A percentile compares a stretch with the other conserved stretches of the same genome.
These are phyloP conservation scores for Rhinichthys klamathensis DNA, from an alignment of 2,113 vertebrate genomes.

Conservation along the genomic window DNA sequence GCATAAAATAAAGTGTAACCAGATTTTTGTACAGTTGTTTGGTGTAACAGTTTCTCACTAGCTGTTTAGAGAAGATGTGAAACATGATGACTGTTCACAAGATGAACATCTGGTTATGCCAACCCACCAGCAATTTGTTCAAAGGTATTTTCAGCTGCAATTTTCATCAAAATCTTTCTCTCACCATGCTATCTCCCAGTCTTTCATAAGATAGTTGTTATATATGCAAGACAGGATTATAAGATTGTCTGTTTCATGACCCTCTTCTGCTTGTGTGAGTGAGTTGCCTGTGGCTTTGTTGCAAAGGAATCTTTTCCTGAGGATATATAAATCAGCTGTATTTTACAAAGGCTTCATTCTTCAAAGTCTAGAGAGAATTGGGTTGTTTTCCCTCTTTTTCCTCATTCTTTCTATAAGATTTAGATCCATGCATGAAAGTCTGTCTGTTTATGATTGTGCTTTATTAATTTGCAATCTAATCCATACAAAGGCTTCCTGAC, in stretches of 20 bases:
- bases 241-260: conserved; percentile 26
- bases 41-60: conserved; percentile 7
- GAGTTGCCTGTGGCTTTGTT: conserved; percentile 42
- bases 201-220: conserved; percentile 18
- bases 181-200: conserved; percentile 33
- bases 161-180: conserved; percentile 47
- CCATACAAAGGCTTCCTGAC: not conserved
- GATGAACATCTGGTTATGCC: conserved; percentile 56
- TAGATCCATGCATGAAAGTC: conserved; percentile 8
- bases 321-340: conserved; percentile 50
- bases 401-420: conserved; percentile 1
- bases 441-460: not conserved
- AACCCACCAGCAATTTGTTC: conserved; percentile 46
- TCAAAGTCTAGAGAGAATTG: conserved; percentile 28
- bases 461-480: conserved; percentile 5
- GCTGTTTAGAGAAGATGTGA: conserved; percentile 41
- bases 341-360: conserved; percentile 49
- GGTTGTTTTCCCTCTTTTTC: conserved; percentile 16
- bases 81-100: conserved; percentile 42
- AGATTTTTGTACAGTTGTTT: not conserved
- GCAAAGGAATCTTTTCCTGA: conserved; percentile 48
- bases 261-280: conserved; percentile 32
- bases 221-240: conserved; percentile 11
- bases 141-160: conserved; percentile 42
- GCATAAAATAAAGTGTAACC: too few relatives aligned